Percentiles rank a stretch among this genome's conserved stretches.
Conservation (phyloP, 2,888 invertebrate species). For the Platypus cylindrus region DNA sequence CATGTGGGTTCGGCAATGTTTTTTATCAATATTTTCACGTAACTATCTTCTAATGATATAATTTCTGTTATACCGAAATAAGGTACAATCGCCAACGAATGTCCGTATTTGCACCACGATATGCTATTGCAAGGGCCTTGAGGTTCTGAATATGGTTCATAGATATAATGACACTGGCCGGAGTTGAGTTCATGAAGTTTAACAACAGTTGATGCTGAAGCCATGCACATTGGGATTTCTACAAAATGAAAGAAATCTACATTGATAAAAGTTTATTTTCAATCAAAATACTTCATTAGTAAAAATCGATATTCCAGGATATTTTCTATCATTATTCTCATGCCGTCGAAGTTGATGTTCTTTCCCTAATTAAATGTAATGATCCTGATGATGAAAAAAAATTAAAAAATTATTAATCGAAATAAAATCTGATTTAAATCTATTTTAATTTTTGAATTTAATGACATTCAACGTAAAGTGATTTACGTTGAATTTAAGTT, state of each 20-base stretch:
- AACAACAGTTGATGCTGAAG: conserved; percentile 43
- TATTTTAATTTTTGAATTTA: too few relatives aligned
- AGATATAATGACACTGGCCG: conserved; percentile 42
- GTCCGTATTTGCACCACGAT: conserved; percentile 33
- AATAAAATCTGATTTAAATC: too few relatives aligned
- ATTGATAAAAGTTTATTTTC: neutral
- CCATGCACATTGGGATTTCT: conserved; percentile 38
- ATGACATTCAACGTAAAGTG: too few relatives aligned
- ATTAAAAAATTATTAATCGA: too few relatives aligned
- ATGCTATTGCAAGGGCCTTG: conserved; percentile 27
- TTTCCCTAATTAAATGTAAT: too few relatives aligned
- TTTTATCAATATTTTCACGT: conserved; percentile 26
- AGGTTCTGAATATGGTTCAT: conserved; percentile 24
- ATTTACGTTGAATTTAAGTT: too few relatives aligned
- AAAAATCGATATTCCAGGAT: too few relatives aligned
- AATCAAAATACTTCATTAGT: too few relatives aligned
- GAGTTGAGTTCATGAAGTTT: conserved; percentile 42
- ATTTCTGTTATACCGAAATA: conserved; percentile 29
- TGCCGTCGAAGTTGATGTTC: too few relatives aligned
- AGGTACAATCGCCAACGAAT: conserved; percentile 32
- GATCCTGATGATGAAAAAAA: too few relatives aligned
- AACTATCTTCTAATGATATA: conserved; percentile 28
- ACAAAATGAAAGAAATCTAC: conserved; percentile 10
- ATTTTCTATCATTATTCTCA: too few relatives aligned
- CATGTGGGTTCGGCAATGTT: conserved; percentile 30